Base-by-base conservation (phyloP, 1,140 invertebrate genomes). In the Halesus radiatus region DNA sequence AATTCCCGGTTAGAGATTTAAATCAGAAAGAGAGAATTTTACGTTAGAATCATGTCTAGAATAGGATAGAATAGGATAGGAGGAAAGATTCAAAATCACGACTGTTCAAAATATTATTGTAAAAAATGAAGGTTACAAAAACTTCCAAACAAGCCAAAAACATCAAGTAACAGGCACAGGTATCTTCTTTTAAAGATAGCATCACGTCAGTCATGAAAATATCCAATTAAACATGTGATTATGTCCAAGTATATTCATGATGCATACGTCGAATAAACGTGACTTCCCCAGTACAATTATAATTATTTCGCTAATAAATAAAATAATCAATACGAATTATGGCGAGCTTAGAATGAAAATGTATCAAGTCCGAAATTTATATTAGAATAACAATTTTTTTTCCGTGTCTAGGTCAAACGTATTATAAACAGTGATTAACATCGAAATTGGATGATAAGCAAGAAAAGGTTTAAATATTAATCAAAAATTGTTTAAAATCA, bases 131-230 rank as follows among this genome's bases (percentile, higher is more conserved):
- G 37, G 37, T 13, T 45, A 45, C 13, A 45, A 45, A 45, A 45
- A 22, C n/a, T 56, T 56, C n/a, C 26, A 18, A 56, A 56, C 20
- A 4, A 18, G 16, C n/a, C 18, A 7, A 56, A 56, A n/a, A n/a
- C n/a, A 56, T 20, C 20, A 18, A 1, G n/a, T 56, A 1, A 1
- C 1, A 16, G 15, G 3, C 23, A n/a, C n/a, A 64, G 23, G 60
- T 64, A 64, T 64, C 18, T 23, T 22, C 23, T 3, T 23, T 32
- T 8, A 37, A 70, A 45, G 29, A 70, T 70, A 50, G 32, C 37
- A 70, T 70, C 66, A 70, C 66, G 66, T 50, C 66, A 70, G 64
- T 68, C 32, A 20, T 22, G 18, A 70, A 70, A 70, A 70, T 70
- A 70, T 20, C 66, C 37, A 70, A 70, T 70, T 37, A 70, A 64